phyloP scores from a whole-genome alignment of 2,888 invertebrate species.

The Eulithis prunata region DNA sequence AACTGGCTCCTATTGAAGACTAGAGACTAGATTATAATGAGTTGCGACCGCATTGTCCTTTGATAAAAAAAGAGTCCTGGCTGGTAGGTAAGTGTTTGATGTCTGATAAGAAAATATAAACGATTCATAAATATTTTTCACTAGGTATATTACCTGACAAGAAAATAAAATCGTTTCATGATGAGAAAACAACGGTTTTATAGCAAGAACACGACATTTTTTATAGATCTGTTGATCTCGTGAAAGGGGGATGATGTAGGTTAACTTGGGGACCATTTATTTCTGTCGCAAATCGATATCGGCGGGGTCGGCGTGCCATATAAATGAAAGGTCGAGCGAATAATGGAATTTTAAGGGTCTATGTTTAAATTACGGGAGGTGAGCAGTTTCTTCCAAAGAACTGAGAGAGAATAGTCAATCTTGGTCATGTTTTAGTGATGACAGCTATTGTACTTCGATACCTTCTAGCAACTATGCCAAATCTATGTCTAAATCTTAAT shows the following conservation, averaged over 20 bases:
- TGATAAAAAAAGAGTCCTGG: background rate
- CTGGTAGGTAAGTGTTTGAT: no score
- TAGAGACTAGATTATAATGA: background rate
- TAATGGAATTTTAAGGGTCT: background rate
- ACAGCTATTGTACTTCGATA: no score
- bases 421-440: no score
- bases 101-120: no score
- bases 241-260: slow-evolving; percentile 20
- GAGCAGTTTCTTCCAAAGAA: no score
- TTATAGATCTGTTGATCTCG: slow-evolving; percentile 21
- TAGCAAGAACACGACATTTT: slow-evolving; percentile 7
- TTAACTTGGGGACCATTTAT: slow-evolving; percentile 33
- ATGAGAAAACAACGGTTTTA: slow-evolving; percentile 6
- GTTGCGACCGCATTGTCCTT: background rate
- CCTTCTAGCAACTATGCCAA: no score
- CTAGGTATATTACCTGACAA: no score
- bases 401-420: no score
- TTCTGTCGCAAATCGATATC: slow-evolving; percentile 36
- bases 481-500: no score
- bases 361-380: background rate
- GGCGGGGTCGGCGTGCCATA: slow-evolving; percentile 17
- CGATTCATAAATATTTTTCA: no score
- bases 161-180: background rate
- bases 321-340: slow-evolving; percentile 7
- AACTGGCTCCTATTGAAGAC: slow-evolving; percentile 25